phyloP scores from a whole-genome alignment of 2,797 vertebrate genomes.

The Emydoidea blandingii region DNA sequence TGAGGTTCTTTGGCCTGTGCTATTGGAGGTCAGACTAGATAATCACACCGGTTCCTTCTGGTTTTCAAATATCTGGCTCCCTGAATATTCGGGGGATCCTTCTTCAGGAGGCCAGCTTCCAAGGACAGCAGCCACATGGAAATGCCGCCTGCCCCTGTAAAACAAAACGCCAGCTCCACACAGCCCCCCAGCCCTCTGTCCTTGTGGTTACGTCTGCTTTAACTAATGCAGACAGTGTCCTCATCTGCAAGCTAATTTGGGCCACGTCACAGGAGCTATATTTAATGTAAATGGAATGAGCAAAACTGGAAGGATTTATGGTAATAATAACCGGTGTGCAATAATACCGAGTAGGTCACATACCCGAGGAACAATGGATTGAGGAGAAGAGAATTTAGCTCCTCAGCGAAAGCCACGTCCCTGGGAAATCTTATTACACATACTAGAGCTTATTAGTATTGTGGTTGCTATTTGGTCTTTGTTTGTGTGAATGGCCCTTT shows the following conservation, averaged over 20 bases:
- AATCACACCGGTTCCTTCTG: not conserved
- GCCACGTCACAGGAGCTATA: conserved; percentile 54
- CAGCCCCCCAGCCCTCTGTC: not conserved
- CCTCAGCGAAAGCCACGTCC: conserved; percentile 13
- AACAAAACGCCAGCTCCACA: not conserved
- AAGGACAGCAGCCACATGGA: not conserved
- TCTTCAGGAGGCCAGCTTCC: not conserved
- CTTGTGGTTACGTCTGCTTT: conserved; percentile 19
- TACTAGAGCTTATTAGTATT: conserved; percentile 38
- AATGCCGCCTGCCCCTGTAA: not conserved
- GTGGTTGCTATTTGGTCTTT: not conserved
- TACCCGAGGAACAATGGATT: conserved; percentile 65
- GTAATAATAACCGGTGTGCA: conserved; percentile 71
- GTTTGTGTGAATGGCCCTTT: not conserved
- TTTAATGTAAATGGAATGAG: conserved; percentile 74
- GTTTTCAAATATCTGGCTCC: not conserved
- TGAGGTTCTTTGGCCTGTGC: not conserved
- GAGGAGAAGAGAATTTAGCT: conserved; percentile 64
- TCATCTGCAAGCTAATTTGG: conserved; percentile 70
- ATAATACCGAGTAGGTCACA: conserved; percentile 72
- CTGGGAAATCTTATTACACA: conserved; percentile 65
- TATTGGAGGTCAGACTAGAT: not conserved
- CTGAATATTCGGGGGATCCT: not conserved
- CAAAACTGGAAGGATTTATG: conserved; percentile 72
- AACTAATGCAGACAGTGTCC: conserved; percentile 56